These are phyloP conservation scores for Leptopterna dolabrata DNA, from an alignment of 2,888 invertebrate genomes.

Conservation along the genomic window DNA sequence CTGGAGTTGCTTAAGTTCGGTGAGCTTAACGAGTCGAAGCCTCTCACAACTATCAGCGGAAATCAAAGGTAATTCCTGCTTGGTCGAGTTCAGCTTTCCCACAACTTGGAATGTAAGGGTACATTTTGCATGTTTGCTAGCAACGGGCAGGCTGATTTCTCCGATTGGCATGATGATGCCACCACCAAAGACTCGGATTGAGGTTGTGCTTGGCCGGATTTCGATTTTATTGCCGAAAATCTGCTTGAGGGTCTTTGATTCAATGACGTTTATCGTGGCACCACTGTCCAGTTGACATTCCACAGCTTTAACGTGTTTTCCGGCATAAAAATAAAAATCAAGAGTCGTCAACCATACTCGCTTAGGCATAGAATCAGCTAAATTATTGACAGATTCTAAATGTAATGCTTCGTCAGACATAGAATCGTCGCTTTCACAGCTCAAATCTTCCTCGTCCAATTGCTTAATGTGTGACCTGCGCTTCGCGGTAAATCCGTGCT, in stretches of 20 bases:
- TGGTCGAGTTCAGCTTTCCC: neutral
- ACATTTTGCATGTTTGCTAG: slow-evolving; percentile 4
- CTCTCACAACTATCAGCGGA: neutral
- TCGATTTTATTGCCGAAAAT: neutral
- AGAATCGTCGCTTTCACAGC: neutral
- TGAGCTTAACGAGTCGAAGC: neutral
- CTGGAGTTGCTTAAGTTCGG: neutral
- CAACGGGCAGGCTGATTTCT: neutral
- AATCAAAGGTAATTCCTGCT: too few relatives aligned
- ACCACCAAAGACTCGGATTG: neutral
- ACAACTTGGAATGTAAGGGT: too few relatives aligned
- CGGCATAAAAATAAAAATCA: neutral
- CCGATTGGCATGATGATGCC: neutral
- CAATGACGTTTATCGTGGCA: slow-evolving; percentile 19
- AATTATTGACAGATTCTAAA: neutral
- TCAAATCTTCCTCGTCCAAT: neutral
- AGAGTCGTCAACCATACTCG: neutral
- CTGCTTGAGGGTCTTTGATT: neutral
- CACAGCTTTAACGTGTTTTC: neutral
- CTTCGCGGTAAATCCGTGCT: neutral
- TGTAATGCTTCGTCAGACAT: neutral
- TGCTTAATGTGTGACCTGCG: neutral
- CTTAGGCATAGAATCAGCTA: neutral
- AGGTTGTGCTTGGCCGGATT: neutral
- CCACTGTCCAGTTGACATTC: too few relatives aligned